Conservation (phyloP, 2,797 vertebrate genomes). For the Myioborus melanocephalus region DNA sequence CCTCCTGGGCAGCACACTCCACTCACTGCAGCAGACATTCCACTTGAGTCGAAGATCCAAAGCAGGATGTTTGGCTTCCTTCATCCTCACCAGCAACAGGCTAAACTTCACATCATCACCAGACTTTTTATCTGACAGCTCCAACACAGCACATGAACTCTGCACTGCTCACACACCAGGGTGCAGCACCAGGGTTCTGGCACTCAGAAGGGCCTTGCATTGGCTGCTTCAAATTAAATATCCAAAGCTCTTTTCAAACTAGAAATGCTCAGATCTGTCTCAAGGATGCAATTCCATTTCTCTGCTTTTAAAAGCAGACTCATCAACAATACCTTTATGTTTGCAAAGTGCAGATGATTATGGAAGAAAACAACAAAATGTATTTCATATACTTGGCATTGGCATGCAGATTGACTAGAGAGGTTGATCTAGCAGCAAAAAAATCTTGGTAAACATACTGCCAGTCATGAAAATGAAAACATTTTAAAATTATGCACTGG, state of each 20-base stretch:
- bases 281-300: not conserved
- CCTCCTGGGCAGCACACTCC: not conserved
- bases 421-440: not conserved
- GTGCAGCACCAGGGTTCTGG: fast-evolving
- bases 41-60: not conserved
- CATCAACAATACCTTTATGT: not conserved
- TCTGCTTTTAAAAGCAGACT: not conserved
- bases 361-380: not conserved
- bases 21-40: fast-evolving
- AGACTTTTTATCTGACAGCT: not conserved
- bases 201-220: not conserved
- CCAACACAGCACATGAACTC: fast-evolving
- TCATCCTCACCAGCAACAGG: not conserved
- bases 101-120: not conserved
- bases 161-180: fast-evolving
- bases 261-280: not conserved
- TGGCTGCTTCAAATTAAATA: not conserved
- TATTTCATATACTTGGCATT: not conserved
- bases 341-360: not conserved
- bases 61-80: not conserved
- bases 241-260: not conserved
- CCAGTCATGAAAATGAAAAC: not conserved
- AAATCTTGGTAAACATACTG: not conserved
- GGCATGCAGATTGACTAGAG: not conserved
- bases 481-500: not conserved